Percentiles rank a stretch among this genome's conserved stretches.
Evolutionary conservation across 2,113 vertebrate genomes (phyloP).

Genomic region (Platichthys flesus): DNA sequence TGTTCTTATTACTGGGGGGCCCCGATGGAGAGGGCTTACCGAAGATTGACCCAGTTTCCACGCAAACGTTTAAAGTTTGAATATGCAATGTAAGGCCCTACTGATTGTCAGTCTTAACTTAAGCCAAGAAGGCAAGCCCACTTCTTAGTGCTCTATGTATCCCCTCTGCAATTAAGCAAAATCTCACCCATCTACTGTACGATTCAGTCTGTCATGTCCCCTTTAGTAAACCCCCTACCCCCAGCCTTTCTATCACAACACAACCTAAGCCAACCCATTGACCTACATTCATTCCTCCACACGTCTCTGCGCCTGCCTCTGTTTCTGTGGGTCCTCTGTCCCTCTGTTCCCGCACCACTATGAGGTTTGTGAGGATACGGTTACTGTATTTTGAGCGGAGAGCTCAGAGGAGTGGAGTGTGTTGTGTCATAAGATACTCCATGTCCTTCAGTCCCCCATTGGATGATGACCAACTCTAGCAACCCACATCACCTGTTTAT

Average conservation of each 20-base stretch:
- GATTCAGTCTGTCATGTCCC: slow-evolving; percentile 19
- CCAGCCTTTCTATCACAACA: not conserved
- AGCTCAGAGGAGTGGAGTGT: slow-evolving; percentile 25
- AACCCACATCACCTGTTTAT: slow-evolving; percentile 21
- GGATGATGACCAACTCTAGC: slow-evolving; percentile 17
- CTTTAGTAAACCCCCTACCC: not conserved
- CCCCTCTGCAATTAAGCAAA: slow-evolving; percentile 39
- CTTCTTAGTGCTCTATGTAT: not conserved
- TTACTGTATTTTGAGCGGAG: slow-evolving; percentile 48
- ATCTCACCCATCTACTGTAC: not conserved
- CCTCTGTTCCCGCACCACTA: slow-evolving; percentile 15
- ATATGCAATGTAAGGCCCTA: slow-evolving; percentile 5
- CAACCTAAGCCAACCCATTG: slow-evolving; percentile 38
- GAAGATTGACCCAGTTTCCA: slow-evolving; percentile 67
- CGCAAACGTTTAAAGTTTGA: slow-evolving; percentile 23
- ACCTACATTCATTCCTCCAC: slow-evolving; percentile 52
- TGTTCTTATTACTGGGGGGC: slow-evolving; percentile 39
- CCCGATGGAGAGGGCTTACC: slow-evolving; percentile 55
- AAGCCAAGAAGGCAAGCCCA: slow-evolving; percentile 5
- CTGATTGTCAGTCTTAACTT: not conserved
- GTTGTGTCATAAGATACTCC: slow-evolving; percentile 63
- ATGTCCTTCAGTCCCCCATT: slow-evolving; percentile 21
- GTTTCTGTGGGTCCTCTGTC: slow-evolving; percentile 15
- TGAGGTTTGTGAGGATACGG: slow-evolving; percentile 30
- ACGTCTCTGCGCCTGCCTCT: slow-evolving; percentile 10